Percentiles rank a stretch among this genome's conserved stretches.
Conservation (phyloP, 1,140 invertebrate species). For the Trinorchestia longiramus region DNA sequence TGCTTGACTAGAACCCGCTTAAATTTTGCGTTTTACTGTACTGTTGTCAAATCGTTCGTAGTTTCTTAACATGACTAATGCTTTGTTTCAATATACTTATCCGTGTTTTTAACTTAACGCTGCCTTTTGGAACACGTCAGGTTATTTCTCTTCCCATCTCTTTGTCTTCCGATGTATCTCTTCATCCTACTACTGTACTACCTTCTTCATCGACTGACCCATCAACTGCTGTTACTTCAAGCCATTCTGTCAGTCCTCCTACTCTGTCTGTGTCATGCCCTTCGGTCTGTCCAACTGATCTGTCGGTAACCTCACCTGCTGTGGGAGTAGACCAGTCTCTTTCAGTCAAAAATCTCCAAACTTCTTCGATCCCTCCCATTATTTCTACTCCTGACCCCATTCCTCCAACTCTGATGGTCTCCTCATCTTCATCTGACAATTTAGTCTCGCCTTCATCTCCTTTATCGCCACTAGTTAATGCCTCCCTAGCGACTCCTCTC, state of each 20-base stretch:
- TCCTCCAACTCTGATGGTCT: not conserved
- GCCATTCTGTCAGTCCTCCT: not conserved
- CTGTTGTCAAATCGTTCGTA: not conserved
- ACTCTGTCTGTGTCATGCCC: not conserved
- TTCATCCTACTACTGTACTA: not conserved
- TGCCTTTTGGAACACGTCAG: not conserved
- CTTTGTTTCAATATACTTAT: not conserved
- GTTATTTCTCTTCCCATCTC: not conserved
- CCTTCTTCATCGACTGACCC: not conserved
- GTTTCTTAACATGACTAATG: not conserved
- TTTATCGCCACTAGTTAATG: not conserved
- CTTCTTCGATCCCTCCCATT: not conserved
- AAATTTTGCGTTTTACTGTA: not conserved
- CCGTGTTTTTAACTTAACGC: not conserved
- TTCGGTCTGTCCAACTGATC: not conserved
- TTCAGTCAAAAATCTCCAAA: not conserved
- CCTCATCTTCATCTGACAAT: constrained; percentile 10
- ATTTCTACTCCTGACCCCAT: not conserved
- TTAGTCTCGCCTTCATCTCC: not conserved
- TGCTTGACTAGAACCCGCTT: not conserved
- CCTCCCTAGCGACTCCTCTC: not conserved
- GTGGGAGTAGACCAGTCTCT: not conserved
- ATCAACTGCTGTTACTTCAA: not conserved
- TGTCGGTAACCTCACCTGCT: not conserved
- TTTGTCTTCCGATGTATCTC: not conserved